Percentiles rank a stretch among this genome's conserved stretches.
Conservation (phyloP, 2,888 invertebrate genomes). For the Philopedon plagiatum region DNA sequence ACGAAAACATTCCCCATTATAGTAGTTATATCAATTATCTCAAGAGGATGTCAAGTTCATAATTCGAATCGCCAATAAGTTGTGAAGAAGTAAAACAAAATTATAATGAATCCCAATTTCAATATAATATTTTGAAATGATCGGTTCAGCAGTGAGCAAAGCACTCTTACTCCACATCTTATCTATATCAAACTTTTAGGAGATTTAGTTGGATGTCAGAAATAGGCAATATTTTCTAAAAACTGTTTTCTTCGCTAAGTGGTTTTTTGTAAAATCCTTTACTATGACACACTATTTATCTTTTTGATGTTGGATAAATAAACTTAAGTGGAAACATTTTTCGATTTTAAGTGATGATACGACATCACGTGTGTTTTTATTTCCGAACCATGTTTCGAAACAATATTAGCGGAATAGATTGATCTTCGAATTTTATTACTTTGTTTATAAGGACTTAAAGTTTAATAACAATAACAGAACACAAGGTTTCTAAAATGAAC, state of each 20-base stretch:
- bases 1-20: too few relatives aligned
- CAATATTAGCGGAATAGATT: neutral
- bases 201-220: too few relatives aligned
- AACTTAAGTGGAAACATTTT: constrained; percentile 9
- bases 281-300: constrained; percentile 18
- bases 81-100: too few relatives aligned
- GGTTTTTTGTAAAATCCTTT: constrained; percentile 10
- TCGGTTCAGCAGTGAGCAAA: too few relatives aligned
- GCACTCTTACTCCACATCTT: too few relatives aligned
- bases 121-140: too few relatives aligned
- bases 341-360: neutral
- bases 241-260: neutral
- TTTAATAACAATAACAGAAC: neutral
- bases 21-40: too few relatives aligned
- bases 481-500: too few relatives aligned
- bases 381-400: neutral
- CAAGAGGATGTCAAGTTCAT: too few relatives aligned
- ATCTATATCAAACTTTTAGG: too few relatives aligned
- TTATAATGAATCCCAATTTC: too few relatives aligned
- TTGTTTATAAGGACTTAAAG: neutral
- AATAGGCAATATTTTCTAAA: neutral
- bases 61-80: too few relatives aligned
- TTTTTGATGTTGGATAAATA: constrained; percentile 25
- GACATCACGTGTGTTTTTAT: neutral
- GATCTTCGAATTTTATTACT: neutral